Conservation (phyloP, 53 echinoderm and acorn worm species). For the Zoroaster sp. region DNA sequence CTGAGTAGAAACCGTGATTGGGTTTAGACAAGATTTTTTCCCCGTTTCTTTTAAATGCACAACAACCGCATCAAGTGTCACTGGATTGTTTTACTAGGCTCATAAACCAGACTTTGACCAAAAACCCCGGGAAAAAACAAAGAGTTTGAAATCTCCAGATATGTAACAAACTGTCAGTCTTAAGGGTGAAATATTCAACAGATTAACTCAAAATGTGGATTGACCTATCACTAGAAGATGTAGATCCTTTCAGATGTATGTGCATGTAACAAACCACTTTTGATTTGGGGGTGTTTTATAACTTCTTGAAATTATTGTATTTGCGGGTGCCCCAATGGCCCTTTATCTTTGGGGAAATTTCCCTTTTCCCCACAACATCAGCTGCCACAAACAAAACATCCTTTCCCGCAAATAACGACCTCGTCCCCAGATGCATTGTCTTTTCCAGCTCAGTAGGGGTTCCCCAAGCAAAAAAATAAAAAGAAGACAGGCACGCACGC, state of each 20-base stretch:
- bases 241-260: slow-evolving; percentile 3
- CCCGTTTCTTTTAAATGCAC: background rate
- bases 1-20: background rate
- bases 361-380: background rate
- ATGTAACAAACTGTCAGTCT: slow-evolving; percentile 7
- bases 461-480: too few species aligned
- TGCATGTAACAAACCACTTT: background rate
- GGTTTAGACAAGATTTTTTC: background rate
- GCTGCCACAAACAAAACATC: background rate
- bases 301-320: background rate
- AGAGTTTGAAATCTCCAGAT: background rate
- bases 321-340: background rate
- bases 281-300: background rate
- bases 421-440: too few species aligned
- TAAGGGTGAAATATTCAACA: too few species aligned
- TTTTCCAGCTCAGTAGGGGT: too few species aligned
- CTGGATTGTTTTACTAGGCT: slow-evolving; percentile 11
- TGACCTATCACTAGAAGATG: background rate
- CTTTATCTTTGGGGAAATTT: background rate
- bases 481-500: too few species aligned
- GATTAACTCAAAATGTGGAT: too few species aligned
- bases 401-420: background rate
- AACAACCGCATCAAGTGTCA: background rate
- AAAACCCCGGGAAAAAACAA: background rate
- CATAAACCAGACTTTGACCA: background rate